Base-by-base conservation (phyloP, 2,797 vertebrate species). In the Typhlichthys subterraneus region DNA sequence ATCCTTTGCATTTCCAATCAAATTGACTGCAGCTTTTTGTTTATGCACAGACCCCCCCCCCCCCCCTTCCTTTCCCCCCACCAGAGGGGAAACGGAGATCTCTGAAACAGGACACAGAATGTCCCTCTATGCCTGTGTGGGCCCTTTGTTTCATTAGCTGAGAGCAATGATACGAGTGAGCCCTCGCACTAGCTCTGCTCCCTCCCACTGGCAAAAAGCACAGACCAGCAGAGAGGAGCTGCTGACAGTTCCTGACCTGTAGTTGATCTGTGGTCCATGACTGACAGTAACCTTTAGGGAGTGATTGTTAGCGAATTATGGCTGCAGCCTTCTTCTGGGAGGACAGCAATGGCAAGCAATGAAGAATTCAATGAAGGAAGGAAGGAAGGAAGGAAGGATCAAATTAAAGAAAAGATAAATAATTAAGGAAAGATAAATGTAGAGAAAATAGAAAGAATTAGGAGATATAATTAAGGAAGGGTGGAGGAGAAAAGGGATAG, bases 221-320 rank as follows among this genome's bases (percentile, higher is more conserved):
- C 59, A 67, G 77, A 85, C 73, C 77, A 62, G 72, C 45, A 65
- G 65, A 71, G 63, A 74, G 54, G 63, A 51, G 52, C 33, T 68
- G 46, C 75, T 63, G 79, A 71, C 76, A 59, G 74, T 57, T 63
- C 76, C 75, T 76, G 85, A 87, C 83, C 82, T 81, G 33, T 81
- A 80, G 80, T 87, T 87, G 85, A 87, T 87, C 76, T 75, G 45
- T 72, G 68, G 78, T 75, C 77, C 33, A 29, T 45, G 79, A 79
- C 80, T 88, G 83, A 83, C 85, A 78, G 60, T 57, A 57, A 68
- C 75, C 76, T 75, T 62, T 69, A 57, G 77, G 76, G 85, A 80
- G 77, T 53, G 59, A 86, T 63, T 79, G 79, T 73, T 79, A 72
- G 82, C 78, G 77, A 85, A 81, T 87, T 79, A 87, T 73, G 82